phyloP scores from a whole-genome alignment of 2,888 invertebrate genomes.

The Callimorpha dominula region DNA sequence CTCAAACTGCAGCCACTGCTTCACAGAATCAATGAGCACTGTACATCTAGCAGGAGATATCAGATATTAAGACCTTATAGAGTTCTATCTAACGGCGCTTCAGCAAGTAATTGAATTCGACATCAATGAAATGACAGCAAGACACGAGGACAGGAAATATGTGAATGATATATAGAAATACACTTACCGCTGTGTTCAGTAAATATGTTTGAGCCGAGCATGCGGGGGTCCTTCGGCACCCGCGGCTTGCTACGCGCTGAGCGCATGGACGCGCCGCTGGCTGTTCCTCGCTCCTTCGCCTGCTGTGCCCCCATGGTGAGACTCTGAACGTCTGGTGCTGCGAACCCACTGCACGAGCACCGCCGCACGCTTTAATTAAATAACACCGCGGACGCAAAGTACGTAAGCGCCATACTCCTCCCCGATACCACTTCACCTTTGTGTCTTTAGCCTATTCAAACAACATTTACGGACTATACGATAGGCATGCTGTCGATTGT shows the following conservation, averaged over 20 bases:
- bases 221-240: slow-evolving; percentile 93
- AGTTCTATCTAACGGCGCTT: background rate
- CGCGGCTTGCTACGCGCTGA: slow-evolving; percentile 92
- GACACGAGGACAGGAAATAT: background rate
- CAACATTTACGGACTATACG: slow-evolving; percentile 28
- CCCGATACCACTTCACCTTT: slow-evolving; percentile 28
- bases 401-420: slow-evolving; percentile 63
- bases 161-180: background rate
- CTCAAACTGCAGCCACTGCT: background rate
- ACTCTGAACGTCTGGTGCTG: slow-evolving; percentile 46
- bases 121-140: background rate
- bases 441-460: slow-evolving; percentile 20
- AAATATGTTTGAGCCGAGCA: slow-evolving; percentile 96
- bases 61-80: background rate
- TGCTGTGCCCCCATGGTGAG: slow-evolving; percentile 96
- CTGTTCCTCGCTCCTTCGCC: slow-evolving; percentile 95
- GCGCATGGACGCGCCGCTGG: slow-evolving; percentile 91
- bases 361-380: slow-evolving; percentile 68
- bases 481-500: slow-evolving; percentile 45
- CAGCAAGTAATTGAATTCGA: slow-evolving; percentile 5
- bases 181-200: slow-evolving; percentile 97
- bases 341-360: slow-evolving; percentile 52
- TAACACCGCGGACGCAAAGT: slow-evolving; percentile 66
- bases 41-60: background rate
- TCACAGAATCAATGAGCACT: background rate